These are phyloP conservation scores for Monopis laevigella DNA, from an alignment of 2,888 invertebrate genomes.

Conservation along the genomic window DNA sequence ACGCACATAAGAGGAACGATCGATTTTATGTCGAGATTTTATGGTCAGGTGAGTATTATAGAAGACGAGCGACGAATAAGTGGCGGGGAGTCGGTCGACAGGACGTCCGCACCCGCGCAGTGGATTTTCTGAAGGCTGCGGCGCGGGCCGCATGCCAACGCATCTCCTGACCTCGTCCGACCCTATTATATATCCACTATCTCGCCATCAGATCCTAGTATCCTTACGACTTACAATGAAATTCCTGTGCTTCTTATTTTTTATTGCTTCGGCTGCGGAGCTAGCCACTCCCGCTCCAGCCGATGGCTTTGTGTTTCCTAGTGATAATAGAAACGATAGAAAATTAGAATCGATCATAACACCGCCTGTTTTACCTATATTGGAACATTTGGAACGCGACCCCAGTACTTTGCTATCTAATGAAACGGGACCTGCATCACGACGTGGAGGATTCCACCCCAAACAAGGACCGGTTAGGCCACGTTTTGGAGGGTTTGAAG, in stretches of 20 bases:
- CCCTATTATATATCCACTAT: slow-evolving; percentile 63
- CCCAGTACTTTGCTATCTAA: slow-evolving; percentile 52
- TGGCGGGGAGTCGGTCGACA: slow-evolving; percentile 44
- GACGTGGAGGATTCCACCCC: neutral
- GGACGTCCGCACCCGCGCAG: slow-evolving; percentile 53
- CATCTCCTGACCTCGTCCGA: slow-evolving; percentile 48
- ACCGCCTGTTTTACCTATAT: slow-evolving; percentile 55
- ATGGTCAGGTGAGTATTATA: neutral
- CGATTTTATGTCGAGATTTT: slow-evolving; percentile 4
- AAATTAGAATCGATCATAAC: slow-evolving; percentile 55
- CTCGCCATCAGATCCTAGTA: slow-evolving; percentile 42
- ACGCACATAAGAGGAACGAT: slow-evolving; percentile 4
- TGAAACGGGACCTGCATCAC: slow-evolving; percentile 26
- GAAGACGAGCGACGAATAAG: neutral
- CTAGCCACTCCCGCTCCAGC: slow-evolving; percentile 38
- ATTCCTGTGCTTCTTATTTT: slow-evolving; percentile 42
- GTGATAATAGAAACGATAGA: slow-evolving; percentile 37
- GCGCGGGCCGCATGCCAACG: slow-evolving; percentile 65
- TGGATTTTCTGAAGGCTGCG: slow-evolving; percentile 67
- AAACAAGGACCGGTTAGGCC: slow-evolving; percentile 31
- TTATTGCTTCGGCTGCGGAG: slow-evolving; percentile 29
- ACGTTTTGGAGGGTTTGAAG: slow-evolving; percentile 30
- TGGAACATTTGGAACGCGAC: slow-evolving; percentile 60
- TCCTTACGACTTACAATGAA: slow-evolving; percentile 39
- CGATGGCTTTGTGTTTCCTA: slow-evolving; percentile 46